Conservation (phyloP, 2,797 vertebrate genomes). For the Rhinichthys osculus region DNA sequence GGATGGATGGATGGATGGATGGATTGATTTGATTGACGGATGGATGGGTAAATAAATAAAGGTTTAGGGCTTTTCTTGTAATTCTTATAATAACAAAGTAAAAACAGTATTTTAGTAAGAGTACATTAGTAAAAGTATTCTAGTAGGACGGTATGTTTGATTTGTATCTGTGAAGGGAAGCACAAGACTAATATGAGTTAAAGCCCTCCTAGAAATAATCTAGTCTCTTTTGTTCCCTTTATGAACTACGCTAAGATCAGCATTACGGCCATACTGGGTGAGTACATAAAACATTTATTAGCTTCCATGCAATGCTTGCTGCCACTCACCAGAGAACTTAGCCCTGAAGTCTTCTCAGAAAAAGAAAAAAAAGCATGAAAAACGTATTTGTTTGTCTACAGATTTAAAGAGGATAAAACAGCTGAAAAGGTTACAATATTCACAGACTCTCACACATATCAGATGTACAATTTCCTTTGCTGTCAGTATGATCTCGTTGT, state of each 20-base stretch:
- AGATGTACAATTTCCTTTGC: slow-evolving; percentile 10
- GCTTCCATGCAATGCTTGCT: not conserved
- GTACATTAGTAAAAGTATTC: no score
- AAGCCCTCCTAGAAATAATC: not conserved
- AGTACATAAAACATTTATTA: slow-evolving; percentile 27
- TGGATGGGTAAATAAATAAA: not conserved
- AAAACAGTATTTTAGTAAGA: no score
- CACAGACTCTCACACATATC: not conserved
- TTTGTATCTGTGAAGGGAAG: not conserved
- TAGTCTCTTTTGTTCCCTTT: slow-evolving; percentile 18
- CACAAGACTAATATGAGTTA: no score
- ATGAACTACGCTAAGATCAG: slow-evolving; percentile 16
- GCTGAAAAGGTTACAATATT: not conserved
- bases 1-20: no score
- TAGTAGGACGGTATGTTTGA: not conserved
- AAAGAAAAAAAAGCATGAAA: not conserved
- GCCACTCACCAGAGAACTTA: not conserved
- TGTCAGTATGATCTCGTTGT: not conserved
- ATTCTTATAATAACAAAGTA: not conserved
- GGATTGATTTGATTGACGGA: fast-evolving
- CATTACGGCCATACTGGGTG: slow-evolving; percentile 8
- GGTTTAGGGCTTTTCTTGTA: no score
- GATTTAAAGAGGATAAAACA: not conserved
- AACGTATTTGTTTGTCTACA: not conserved
- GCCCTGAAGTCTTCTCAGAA: not conserved